Evolutionary conservation across 2,797 vertebrate species (phyloP), one percentile per base, ranked within the genome.

Genomic region (Amazonetta brasiliensis): DNA sequence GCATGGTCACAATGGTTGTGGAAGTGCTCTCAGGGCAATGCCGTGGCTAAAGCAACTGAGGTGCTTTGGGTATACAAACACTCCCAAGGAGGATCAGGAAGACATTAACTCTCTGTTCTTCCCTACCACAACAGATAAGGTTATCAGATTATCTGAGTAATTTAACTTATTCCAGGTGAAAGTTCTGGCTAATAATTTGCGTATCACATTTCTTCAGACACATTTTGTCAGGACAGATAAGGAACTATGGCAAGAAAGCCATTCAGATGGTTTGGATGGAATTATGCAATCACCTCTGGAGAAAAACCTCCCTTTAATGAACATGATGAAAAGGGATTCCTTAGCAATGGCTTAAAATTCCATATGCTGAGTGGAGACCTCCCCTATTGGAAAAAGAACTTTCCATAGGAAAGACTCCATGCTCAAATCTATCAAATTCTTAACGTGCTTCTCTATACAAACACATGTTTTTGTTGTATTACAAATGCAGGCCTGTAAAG

Each of bases 1-100:
- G 22, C 39, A 56, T 0, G 0, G 7, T 18, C 35, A 25, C 6
- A 31, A n/a, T 1, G 16, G 69, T 54, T 43, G 66, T 6, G 63
- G 18, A 55, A 22, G 15, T 77, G 35, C 35, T 74, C 18, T n/a
- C 63, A 50, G 66, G 12, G 35, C 18, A 46, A 46, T 0, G 1
- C 60, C 5, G 23, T 2, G 33, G 28, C 33, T 84, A n/a, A 37
- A 46, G 20, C 19, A 23, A 30, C 59, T 15, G n/a, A 63, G 43
- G 30, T 17, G 18, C 31, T 9, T 26, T 20, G 20, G 16, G 35
- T 9, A 17, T 11, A 23, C 25, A 69, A 25, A 3, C 10, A 56
- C 37, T 22, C 64, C n/a, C 30, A 71, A 62, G 63, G 21, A n/a
- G 26, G 16, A 33, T 11, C 2, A 16, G 48, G 58, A 81, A 64